phyloP scores from a whole-genome alignment of 2,113 vertebrate species.

The Mugil cephalus region DNA sequence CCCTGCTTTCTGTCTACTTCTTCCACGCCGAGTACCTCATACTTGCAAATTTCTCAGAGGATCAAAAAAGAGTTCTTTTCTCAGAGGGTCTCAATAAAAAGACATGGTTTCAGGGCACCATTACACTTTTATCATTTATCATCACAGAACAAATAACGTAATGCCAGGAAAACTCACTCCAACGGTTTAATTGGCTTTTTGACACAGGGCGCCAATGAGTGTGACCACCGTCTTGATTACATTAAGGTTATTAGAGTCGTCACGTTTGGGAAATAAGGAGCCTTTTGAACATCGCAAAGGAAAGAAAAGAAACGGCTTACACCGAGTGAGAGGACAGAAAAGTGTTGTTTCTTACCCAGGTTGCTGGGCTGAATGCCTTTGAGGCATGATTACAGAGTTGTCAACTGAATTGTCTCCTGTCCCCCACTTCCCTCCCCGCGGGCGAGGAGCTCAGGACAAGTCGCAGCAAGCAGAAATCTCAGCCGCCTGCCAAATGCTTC shows the following conservation, averaged over 20 bases:
- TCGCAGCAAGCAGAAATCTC: conserved; percentile 58
- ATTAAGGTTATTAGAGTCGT: conserved; percentile 44
- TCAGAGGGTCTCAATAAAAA: conserved; percentile 9
- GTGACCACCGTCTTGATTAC: conserved; percentile 35
- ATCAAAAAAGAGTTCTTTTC: background rate
- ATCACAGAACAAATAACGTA: conserved; percentile 34
- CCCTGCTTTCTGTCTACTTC: background rate
- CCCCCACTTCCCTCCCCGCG: conserved; percentile 47
- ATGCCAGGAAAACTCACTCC: conserved; percentile 25
- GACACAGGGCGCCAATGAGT: conserved; percentile 22
- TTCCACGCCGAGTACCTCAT: background rate
- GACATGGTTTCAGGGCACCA: conserved; percentile 22
- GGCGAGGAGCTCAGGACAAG: conserved; percentile 61
- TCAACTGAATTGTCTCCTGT: conserved; percentile 60
- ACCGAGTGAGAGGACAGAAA: background rate
- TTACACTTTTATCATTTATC: conserved; percentile 24
- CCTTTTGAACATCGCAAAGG: conserved; percentile 5
- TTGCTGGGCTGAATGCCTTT: conserved; percentile 41
- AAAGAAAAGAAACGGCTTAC: background rate
- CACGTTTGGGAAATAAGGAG: conserved; percentile 24
- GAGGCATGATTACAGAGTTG: conserved; percentile 62
- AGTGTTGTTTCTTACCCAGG: conserved; percentile 24
- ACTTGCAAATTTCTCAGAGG: conserved; percentile 8
- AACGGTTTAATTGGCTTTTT: conserved; percentile 57
- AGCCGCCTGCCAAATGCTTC: conserved; percentile 42